Evolutionary conservation across 2,797 vertebrate species (phyloP).

Genomic region (Corythornis leucogaster): DNA sequence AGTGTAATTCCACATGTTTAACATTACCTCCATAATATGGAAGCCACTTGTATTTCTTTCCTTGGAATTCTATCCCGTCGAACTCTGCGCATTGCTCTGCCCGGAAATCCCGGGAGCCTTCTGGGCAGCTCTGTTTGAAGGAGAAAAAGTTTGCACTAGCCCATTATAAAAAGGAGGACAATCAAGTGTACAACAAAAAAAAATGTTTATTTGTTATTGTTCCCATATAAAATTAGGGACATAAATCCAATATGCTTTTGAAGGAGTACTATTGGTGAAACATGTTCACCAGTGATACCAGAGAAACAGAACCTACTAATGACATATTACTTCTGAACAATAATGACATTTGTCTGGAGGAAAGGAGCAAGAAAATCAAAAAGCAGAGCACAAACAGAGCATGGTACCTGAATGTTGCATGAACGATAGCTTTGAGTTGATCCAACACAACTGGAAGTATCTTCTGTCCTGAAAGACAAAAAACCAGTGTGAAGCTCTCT

Average conservation of each 20-base stretch:
- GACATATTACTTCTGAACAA: background rate
- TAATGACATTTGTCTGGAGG: background rate
- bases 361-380: background rate
- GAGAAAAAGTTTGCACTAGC: background rate
- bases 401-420: slow-evolving; percentile 90
- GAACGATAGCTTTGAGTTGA: slow-evolving; percentile 85
- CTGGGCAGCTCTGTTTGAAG: slow-evolving; percentile 86
- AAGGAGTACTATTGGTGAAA: background rate
- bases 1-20: background rate
- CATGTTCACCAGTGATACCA: background rate
- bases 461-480: slow-evolving; percentile 84
- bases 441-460: slow-evolving; percentile 89
- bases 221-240: background rate
- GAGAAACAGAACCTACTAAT: background rate
- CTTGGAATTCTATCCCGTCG: slow-evolving; percentile 89
- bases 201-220: background rate
- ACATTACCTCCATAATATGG: slow-evolving; percentile 92
- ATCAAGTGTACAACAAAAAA: background rate
- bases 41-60: slow-evolving; percentile 91
- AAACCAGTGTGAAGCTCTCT: background rate
- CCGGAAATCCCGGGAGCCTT: slow-evolving; percentile 89
- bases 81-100: slow-evolving; percentile 94
- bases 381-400: background rate
- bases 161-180: background rate
- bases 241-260: background rate